These are phyloP conservation scores for Schizotus pectinicornis DNA, from an alignment of 2,888 invertebrate genomes.

Conservation along the genomic window DNA sequence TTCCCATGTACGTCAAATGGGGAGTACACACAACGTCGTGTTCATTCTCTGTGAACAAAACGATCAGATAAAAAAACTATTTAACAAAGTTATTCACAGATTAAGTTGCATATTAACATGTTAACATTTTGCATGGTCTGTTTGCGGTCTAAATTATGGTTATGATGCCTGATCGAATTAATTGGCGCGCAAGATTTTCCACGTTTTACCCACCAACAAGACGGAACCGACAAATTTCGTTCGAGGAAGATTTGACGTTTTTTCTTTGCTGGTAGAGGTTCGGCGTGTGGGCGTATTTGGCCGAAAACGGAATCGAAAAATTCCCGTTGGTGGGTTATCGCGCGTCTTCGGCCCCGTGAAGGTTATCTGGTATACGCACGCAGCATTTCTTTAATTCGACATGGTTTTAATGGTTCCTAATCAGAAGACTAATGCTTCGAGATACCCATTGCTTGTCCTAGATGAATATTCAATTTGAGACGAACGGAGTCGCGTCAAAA, in stretches of 20 bases:
- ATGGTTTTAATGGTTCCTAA: constrained; percentile 43
- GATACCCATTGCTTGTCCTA: constrained; percentile 42
- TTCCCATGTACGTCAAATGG: neutral
- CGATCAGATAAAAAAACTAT: constrained; percentile 35
- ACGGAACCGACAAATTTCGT: too few relatives aligned
- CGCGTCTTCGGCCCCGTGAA: constrained; percentile 22
- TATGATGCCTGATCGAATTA: constrained; percentile 21
- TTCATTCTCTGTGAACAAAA: constrained; percentile 36
- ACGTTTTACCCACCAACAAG: too few relatives aligned
- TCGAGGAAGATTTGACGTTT: too few relatives aligned
- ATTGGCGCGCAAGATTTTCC: constrained; percentile 5
- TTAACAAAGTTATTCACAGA: constrained; percentile 33
- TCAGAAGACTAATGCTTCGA: constrained; percentile 42
- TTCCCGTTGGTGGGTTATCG: too few relatives aligned
- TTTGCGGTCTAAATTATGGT: constrained; percentile 24
- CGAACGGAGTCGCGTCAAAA: constrained; percentile 28
- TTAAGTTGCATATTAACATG: constrained; percentile 35
- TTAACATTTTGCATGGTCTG: constrained; percentile 36
- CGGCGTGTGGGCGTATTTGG: too few relatives aligned
- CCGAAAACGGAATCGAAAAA: too few relatives aligned
- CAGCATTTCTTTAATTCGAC: constrained; percentile 39
- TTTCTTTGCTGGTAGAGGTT: too few relatives aligned
- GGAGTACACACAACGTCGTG: constrained; percentile 15
- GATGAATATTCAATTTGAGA: constrained; percentile 44
- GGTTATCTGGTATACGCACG: constrained; percentile 39